Evolutionary conservation across 2,888 invertebrate species (phyloP).

Genomic region (Hirtodrosophila confusa): DNA sequence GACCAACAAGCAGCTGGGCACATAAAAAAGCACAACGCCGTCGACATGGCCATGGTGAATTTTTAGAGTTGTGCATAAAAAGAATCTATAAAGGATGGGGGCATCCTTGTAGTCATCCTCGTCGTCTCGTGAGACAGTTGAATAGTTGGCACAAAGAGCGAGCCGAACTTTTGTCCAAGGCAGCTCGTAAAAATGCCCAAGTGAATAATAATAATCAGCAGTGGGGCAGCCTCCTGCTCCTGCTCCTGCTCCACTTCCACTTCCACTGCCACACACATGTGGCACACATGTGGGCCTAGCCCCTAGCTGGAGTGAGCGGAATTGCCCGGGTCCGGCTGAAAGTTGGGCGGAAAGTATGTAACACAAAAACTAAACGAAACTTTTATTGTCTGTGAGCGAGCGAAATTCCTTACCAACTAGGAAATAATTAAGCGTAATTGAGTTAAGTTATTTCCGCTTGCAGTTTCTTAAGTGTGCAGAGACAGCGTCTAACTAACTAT

Average conservation of each 20-base stretch:
- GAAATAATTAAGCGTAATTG: slow-evolving; percentile 81
- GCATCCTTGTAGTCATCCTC: slow-evolving; percentile 18
- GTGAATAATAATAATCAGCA: slow-evolving; percentile 82
- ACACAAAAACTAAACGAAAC: slow-evolving; percentile 69
- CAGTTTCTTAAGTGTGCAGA: slow-evolving; percentile 47
- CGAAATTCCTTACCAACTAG: slow-evolving; percentile 76
- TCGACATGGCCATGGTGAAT: slow-evolving; percentile 35
- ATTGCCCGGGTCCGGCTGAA: slow-evolving; percentile 5
- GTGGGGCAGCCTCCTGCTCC: slow-evolving; percentile 38
- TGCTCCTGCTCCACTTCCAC: not conserved
- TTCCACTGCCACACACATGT: slow-evolving; percentile 21
- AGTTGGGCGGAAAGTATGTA: slow-evolving; percentile 36
- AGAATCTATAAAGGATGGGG: slow-evolving; percentile 12
- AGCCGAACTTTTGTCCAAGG: slow-evolving; percentile 73
- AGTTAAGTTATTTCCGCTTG: slow-evolving; percentile 78
- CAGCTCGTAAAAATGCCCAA: slow-evolving; percentile 82
- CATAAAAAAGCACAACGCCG: slow-evolving; percentile 64
- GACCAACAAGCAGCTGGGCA: slow-evolving; percentile 61
- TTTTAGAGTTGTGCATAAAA: slow-evolving; percentile 68
- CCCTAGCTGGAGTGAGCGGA: slow-evolving; percentile 7
- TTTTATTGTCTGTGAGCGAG: slow-evolving; percentile 74
- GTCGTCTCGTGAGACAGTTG: slow-evolving; percentile 52
- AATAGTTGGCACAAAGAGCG: slow-evolving; percentile 59
- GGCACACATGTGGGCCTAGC: slow-evolving; percentile 28
- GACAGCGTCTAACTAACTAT: slow-evolving; percentile 11